Evolutionary conservation across 2,888 invertebrate species (phyloP).

Genomic region (Itoplectis maculator): DNA sequence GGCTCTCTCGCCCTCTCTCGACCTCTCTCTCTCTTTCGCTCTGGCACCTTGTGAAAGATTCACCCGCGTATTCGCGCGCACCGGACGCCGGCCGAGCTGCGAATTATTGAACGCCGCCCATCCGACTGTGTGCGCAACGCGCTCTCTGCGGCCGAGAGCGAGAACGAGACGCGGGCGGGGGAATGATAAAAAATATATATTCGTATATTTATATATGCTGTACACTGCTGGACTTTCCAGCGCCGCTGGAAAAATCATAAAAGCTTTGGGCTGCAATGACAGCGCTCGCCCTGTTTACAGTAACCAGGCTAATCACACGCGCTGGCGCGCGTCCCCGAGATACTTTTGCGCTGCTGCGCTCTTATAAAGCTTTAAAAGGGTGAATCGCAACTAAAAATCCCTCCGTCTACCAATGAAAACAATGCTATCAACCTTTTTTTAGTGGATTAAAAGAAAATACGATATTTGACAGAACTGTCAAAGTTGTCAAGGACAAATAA

Average conservation of each 20-base stretch:
- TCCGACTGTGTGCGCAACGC: neutral
- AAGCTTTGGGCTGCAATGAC: constrained; percentile 19
- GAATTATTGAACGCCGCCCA: constrained; percentile 61
- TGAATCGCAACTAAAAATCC: too few species aligned
- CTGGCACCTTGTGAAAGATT: constrained; percentile 56
- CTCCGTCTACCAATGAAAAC: too few species aligned
- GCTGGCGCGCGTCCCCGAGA: too few species aligned
- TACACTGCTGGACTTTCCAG: constrained; percentile 34
- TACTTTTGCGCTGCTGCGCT: too few species aligned
- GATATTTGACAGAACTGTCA: too few species aligned
- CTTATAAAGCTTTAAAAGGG: too few species aligned
- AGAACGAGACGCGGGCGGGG: constrained; percentile 5
- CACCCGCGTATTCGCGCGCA: constrained; percentile 46
- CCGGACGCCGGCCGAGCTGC: constrained; percentile 49
- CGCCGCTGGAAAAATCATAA: constrained; percentile 58
- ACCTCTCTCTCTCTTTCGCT: neutral
- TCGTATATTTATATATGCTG: neutral
- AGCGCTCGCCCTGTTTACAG: neutral
- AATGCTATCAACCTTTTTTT: too few species aligned
- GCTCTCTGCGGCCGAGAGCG: constrained; percentile 1
- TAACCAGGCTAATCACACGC: too few species aligned
- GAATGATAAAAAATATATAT: constrained; percentile 22
- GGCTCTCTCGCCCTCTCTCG: neutral
- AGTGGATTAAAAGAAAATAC: too few species aligned
- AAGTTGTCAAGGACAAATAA: too few species aligned